These are phyloP conservation scores for Solen grandis DNA, from an alignment of 1,140 invertebrate genomes.

Conservation along the genomic window DNA sequence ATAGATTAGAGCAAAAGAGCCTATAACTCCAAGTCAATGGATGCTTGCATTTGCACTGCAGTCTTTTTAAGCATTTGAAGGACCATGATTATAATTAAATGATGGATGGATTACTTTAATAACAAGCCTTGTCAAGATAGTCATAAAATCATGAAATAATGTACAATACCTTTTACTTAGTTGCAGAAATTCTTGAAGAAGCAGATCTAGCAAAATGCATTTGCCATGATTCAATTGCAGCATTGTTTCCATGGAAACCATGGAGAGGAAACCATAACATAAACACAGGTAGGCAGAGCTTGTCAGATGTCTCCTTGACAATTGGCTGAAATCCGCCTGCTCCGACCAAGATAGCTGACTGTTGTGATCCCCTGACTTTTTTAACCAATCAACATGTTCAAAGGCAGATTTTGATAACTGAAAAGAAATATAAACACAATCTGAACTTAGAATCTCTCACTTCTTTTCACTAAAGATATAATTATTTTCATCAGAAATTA, in stretches of 20 bases:
- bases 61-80: too few species aligned
- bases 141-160: too few species aligned
- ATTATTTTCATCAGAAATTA: too few species aligned
- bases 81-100: too few species aligned
- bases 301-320: conserved; percentile 1
- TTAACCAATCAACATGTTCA: conserved; percentile 25
- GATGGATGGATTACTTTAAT: too few species aligned
- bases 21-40: too few species aligned
- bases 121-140: too few species aligned
- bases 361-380: not conserved
- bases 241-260: conserved; percentile 58
- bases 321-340: not conserved
- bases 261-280: conserved; percentile 63
- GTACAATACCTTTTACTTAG: conserved; percentile 52
- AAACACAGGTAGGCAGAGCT: conserved; percentile 56
- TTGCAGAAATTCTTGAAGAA: conserved; percentile 50
- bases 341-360: conserved; percentile 13
- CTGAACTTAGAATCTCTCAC: too few species aligned
- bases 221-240: conserved; percentile 22
- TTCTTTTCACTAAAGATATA: too few species aligned
- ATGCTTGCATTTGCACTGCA: too few species aligned
- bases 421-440: too few species aligned
- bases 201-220: conserved; percentile 53
- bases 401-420: conserved; percentile 13
- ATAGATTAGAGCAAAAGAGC: too few species aligned